Evolutionary conservation across 2,113 vertebrate species (phyloP).

Genomic region (Ascaphus truei): DNA sequence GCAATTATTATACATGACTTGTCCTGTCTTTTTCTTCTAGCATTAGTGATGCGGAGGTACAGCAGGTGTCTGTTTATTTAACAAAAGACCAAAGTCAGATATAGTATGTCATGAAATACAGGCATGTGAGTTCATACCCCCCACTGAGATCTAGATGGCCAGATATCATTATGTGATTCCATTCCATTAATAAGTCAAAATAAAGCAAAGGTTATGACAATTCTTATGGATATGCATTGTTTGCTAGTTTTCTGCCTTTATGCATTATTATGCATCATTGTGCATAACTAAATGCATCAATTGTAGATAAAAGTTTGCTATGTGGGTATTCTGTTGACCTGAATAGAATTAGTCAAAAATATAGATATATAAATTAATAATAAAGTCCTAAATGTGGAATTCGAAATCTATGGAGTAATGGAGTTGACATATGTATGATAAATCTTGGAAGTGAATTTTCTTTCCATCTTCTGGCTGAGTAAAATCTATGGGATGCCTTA

Average conservation of each 20-base stretch:
- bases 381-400: too few species aligned
- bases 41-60: conserved; percentile 12
- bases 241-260: background rate
- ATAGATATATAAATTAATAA: too few species aligned
- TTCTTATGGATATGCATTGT: background rate
- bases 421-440: too few species aligned
- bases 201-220: background rate
- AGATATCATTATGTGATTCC: conserved; percentile 32
- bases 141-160: conserved; percentile 9
- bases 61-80: conserved; percentile 33
- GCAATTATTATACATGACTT: conserved; percentile 34
- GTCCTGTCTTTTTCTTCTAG: conserved; percentile 20
- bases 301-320: too few species aligned
- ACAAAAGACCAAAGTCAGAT: conserved; percentile 21
- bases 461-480: too few species aligned
- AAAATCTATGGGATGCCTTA: too few species aligned
- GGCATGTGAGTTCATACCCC: conserved; percentile 10
- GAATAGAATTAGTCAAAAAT: too few species aligned
- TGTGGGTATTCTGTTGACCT: too few species aligned
- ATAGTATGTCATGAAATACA: conserved; percentile 7
- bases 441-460: too few species aligned
- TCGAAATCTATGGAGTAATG: too few species aligned
- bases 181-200: conserved; percentile 19
- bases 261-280: too few species aligned
- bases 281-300: too few species aligned